A percentile compares a stretch with the other conserved stretches of the same genome.
These are phyloP conservation scores for Pleuronectes platessa DNA, from an alignment of 2,113 vertebrate species.

Conservation along the genomic window DNA sequence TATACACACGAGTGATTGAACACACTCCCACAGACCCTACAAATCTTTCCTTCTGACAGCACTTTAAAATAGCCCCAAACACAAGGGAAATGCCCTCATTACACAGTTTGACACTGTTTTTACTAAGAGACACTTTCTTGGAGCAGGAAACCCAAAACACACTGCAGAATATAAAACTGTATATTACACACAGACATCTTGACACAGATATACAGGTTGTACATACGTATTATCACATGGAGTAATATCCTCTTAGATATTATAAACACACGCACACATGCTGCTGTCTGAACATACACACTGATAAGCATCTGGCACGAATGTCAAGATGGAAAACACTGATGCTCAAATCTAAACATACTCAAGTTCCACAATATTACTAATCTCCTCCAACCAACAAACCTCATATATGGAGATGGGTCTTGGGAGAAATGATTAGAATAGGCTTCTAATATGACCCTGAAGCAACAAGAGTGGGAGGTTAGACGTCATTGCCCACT, in stretches of 20 bases:
- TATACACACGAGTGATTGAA: not conserved
- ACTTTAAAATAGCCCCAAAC: conserved; percentile 61
- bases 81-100: conserved; percentile 69
- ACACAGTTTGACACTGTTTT: conserved; percentile 55
- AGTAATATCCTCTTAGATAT: not conserved
- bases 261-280: not conserved
- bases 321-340: not conserved
- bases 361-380: conserved; percentile 13
- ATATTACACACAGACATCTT: conserved; percentile 11
- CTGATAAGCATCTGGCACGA: conserved; percentile 1
- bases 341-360: not conserved
- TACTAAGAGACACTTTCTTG: conserved; percentile 37
- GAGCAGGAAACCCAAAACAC: conserved; percentile 31
- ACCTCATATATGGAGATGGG: conserved; percentile 2
- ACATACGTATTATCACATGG: not conserved
- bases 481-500: conserved; percentile 41
- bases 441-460: conserved; percentile 55
- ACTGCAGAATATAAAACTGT: conserved; percentile 18
- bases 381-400: conserved; percentile 7
- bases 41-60: conserved; percentile 33
- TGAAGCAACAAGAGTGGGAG: conserved; percentile 55
- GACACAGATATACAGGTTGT: not conserved
- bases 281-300: not conserved
- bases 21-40: conserved; percentile 16
- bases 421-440: conserved; percentile 40